Evolutionary conservation across 2,888 invertebrate genomes (phyloP), one percentile per base, ranked within the genome.

Genomic region (Aleiodes testaceus): DNA sequence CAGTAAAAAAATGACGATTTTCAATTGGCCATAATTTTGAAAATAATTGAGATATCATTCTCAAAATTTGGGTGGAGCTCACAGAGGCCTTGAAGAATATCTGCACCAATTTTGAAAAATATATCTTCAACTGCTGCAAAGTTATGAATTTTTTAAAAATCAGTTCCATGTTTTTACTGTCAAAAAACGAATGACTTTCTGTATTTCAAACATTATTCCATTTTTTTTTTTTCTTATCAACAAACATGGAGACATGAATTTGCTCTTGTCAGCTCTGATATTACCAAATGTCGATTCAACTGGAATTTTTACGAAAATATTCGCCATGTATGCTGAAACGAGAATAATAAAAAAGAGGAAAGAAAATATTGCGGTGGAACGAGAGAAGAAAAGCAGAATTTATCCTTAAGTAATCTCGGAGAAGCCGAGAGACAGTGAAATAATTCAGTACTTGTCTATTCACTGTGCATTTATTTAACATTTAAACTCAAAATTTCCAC

Each of bases 391-490:
- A 30, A 36, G 36, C 36, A 36, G 26, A 14, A 53, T 11, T 12
- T n/a, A 52, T 53, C 53, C 53, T 53, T 20, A 52, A 18, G 26
- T 53, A 53, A 26, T 53, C 26, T 53, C n/a, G 22, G 14, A 53
- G 26, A 22, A 6, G 14, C 20, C 22, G 18, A 11, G 36, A 36
- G 36, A 36, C 36, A 9, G 36, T 9, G 26, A 53, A 14, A 53
- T 22, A 30, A 53, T 53, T n/a, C 14, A 4, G 14, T 53, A 53
- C 26, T 53, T 6, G 22, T 14, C 22, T 14, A 22, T 30, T 3
- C 20, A 6, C 26, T 26, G 12, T 12, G 20, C 1, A n/a, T 26
- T 53, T 26, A 22, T 30, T 26, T 6, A n/a, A 22, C 26, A 53
- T 53, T 53, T 26, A 30, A 53, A n/a, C n/a, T n/a, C n/a, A n/a